Evolutionary conservation across 2,888 invertebrate genomes (phyloP).

Genomic region (Epirrhoe tristata): DNA sequence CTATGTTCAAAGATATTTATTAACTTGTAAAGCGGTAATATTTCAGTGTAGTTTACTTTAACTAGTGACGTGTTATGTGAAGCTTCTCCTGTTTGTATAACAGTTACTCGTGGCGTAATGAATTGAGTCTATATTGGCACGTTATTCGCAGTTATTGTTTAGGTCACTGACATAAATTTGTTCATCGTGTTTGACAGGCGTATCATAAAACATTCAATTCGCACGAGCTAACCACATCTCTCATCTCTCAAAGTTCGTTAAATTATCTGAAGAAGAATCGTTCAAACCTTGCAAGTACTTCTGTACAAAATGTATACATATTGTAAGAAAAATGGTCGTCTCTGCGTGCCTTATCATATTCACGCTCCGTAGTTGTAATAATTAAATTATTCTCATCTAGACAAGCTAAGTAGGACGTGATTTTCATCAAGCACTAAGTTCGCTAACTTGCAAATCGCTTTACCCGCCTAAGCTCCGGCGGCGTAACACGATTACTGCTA

Average conservation of each 20-base stretch:
- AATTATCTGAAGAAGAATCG: neutral
- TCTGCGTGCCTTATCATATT: neutral
- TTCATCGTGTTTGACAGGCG: neutral
- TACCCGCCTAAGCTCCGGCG: constrained; percentile 29
- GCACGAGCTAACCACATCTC: neutral
- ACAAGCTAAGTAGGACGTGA: constrained; percentile 20
- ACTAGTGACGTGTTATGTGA: constrained; percentile 13
- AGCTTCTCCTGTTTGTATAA: constrained; percentile 21
- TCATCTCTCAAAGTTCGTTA: too few relatives aligned
- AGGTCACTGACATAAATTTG: neutral
- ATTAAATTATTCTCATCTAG: constrained; percentile 13
- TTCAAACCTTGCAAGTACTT: neutral
- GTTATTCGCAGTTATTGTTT: neutral
- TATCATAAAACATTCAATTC: neutral
- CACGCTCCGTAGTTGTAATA: neutral
- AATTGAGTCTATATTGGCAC: constrained; percentile 23
- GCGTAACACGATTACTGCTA: constrained; percentile 42
- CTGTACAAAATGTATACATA: neutral
- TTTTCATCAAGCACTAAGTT: constrained; percentile 32
- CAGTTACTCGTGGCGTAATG: constrained; percentile 20
- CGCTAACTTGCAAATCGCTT: constrained; percentile 15
- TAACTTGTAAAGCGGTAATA: too few relatives aligned
- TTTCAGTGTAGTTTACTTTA: constrained; percentile 3
- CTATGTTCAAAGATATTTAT: neutral
- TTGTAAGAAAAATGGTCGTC: neutral